Evolutionary conservation across 1,140 invertebrate genomes (phyloP).

Genomic region (Anastatus disparis): DNA sequence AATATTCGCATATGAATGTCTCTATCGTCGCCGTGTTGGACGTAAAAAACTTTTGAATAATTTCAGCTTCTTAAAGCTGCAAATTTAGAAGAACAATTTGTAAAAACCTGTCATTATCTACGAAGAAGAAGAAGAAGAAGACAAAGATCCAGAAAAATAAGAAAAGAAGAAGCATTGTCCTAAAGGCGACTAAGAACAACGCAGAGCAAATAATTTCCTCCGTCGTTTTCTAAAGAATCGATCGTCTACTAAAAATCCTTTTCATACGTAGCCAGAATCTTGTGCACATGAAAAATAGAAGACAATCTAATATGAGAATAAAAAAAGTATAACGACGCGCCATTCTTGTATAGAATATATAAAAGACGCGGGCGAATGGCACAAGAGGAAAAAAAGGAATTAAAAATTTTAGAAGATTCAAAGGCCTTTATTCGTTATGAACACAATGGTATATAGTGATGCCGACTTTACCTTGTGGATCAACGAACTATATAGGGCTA

Average conservation of each 20-base stretch:
- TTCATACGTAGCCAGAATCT: background rate
- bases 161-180: background rate
- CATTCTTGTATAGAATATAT: background rate
- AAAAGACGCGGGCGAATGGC: background rate
- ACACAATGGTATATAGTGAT: no score
- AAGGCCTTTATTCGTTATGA: no score
- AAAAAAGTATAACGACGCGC: background rate
- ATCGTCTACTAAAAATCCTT: conserved; percentile 21
- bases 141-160: background rate
- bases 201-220: conserved; percentile 28
- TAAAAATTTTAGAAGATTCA: no score
- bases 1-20: no score
- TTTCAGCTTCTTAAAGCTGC: background rate
- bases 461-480: no score
- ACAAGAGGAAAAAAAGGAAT: background rate
- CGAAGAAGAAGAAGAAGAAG: background rate
- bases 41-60: background rate
- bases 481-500: no score
- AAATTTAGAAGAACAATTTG: background rate
- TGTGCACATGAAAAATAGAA: background rate
- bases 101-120: background rate
- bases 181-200: background rate
- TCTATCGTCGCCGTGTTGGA: no score
- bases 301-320: background rate
- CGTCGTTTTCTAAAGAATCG: conserved; percentile 26